Base-by-base conservation (phyloP, 2,113 vertebrate species). In the Cromileptes altivelis region DNA sequence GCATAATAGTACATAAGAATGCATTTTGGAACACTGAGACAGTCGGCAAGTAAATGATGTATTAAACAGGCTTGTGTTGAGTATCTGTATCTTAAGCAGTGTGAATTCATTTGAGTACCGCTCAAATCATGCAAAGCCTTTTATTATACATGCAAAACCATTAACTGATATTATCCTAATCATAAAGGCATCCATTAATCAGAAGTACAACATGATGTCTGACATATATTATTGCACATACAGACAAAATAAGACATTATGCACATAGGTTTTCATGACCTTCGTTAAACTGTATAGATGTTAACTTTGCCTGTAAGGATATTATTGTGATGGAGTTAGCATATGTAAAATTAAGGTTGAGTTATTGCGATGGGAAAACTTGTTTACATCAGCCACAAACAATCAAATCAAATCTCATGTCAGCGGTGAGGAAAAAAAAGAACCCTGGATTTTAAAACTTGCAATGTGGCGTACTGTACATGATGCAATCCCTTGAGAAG, bases 401-500 rank as follows among this genome's bases (percentile, higher is more conserved):
- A 71, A 62, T 69, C 69, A 57, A 61, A 52, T 40, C 14, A 62
- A 78, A 61, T 61, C 2, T 42, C 37, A 4, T 53, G 27, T 79
- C 70, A 65, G 23, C 33, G 1, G 33, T 37, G 4, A 37, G 62
- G 4, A 65, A 81, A 60, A 71, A 25, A n/a, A 27, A 18, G 42
- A 60, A 70, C 23, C 40, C 7, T 12, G 17, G 42, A 63, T 68
- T 52, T 70, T 53, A 40, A 30, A 68, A 70, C 64, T 56, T 50
- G 3, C 21, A 70, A 12, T 75, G 45, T 47, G 70, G 63, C 18
- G 5, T 19, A 56, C 30, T 76, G 64, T 56, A 60, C 50, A 50
- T 78, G 55, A 78, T 70, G 50, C 21, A 53, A 33, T 84, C 88
- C 88, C 87, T 58, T 6, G 84, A 81, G 91, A 53, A 57, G 45